phyloP scores from a whole-genome alignment of 2,888 invertebrate genomes.

The Mamestra brassicae region DNA sequence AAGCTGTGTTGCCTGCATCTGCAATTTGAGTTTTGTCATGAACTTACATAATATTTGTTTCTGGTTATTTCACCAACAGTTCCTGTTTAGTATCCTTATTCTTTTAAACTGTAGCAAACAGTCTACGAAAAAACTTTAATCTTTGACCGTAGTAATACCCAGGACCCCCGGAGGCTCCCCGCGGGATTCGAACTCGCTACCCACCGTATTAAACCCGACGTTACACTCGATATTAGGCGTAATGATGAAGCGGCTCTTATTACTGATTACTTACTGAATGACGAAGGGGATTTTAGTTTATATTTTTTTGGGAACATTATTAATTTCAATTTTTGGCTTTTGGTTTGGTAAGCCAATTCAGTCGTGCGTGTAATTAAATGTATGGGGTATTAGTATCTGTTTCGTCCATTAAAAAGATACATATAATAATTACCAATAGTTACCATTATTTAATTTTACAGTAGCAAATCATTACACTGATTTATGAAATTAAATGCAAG shows the following conservation, averaged over 20 bases:
- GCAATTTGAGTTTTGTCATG: no score
- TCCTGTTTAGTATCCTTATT: neutral
- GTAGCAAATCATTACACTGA: no score
- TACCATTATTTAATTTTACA: no score
- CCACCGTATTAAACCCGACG: conserved; percentile 79
- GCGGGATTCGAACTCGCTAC: conserved; percentile 82
- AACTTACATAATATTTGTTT: no score
- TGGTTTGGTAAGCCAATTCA: conserved; percentile 13
- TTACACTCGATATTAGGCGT: conserved; percentile 80
- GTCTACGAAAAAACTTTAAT: conserved; percentile 51
- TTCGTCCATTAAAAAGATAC: no score
- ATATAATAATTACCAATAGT: no score
- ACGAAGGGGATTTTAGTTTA: conserved; percentile 54
- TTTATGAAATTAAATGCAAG: no score
- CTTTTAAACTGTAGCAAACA: neutral
- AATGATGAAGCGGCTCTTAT: conserved; percentile 82
- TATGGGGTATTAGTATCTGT: neutral
- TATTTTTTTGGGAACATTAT: conserved; percentile 16
- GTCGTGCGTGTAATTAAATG: conserved; percentile 9
- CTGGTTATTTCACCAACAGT: no score
- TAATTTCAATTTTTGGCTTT: conserved; percentile 9
- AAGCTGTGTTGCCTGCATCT: no score
- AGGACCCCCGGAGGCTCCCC: conserved; percentile 81
- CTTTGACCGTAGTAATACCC: conserved; percentile 75
- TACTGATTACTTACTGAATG: conserved; percentile 77